Evolutionary conservation across 2,797 vertebrate species (phyloP), one percentile per base, ranked within the genome.

Genomic region (Lithobates sylvaticus): DNA sequence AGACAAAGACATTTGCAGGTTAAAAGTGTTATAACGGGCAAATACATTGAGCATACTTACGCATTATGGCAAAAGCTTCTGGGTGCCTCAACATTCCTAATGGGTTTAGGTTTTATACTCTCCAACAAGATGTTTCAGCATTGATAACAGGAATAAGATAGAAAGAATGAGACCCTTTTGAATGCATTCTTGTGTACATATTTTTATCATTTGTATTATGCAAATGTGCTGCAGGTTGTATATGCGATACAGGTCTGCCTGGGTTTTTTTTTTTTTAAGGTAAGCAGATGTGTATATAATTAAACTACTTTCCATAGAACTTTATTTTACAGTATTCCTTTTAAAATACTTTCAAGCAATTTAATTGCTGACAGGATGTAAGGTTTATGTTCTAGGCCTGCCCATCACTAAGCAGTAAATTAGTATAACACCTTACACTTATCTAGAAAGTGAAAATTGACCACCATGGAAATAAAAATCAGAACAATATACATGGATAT

Each of bases 331-430:
- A 34, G n/a, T 36, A 18, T 5, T 39, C 29, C 32, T 39, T 72
- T 70, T 81, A 72, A 72, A 81, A 58, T 32, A 68, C 47, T 71
- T 58, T 81, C 12, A 71, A 39, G 47, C 68, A 21, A 58, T 58
- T 71, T 68, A 71, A 36, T 32, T 36, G 54, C 68, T 58, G 18
- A 81, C 67, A 36, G 1, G 78, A 81, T 12, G 44, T 47, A 72
- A 72, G 6, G 36, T 12, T 61, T 39, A 69, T n/a, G 54, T 58
- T 81, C 54, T 23, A 71, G 36, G 70, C 23, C 70, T 72, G 21
- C 69, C 13, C 68, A n/a, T 29, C 27, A 29, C 78, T 71, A 47
- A n/a, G 32, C 27, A 70, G 21, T 58, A 27, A 39, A 81, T 81
- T 50, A 72, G 26, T n/a, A 36, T 27, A 44, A 70, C 78, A 69